Evolutionary conservation across 2,888 invertebrate genomes (phyloP), one percentile per base, ranked within the genome.

Genomic region (Catocala sponsa): DNA sequence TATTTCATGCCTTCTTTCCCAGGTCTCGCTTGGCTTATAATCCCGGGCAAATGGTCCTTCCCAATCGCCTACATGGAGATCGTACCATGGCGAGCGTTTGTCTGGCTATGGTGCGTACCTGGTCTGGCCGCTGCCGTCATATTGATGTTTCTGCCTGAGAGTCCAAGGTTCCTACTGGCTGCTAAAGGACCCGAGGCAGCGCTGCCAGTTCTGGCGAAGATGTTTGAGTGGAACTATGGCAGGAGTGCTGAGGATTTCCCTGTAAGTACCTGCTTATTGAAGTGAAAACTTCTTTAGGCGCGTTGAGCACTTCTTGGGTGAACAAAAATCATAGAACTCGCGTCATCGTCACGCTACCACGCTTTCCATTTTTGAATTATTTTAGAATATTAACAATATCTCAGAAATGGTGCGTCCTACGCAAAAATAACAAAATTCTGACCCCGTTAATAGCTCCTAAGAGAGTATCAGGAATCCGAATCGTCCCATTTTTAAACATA

Each of bases 31-130:
- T 96, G 96, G 95, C 77, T 95, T 0, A 95, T 97, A 25, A 95
- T 97, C 38, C 97, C 97, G 0, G 85, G 95, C 0, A 82, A 90
- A 49, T 90, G 95, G 86, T 91, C 95, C 0, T 83, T 94, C 44
- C 72, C 85, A 0, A 57, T 95, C 0, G 90, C 89, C 7, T 72
- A 78, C 5, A 78, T 97, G 59, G 81, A 85, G 0, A 95, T 96
- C 54, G 95, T 95, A n/a, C 97, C 97, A 0, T 98, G 98, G 98
- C 94, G 98, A 4, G 85, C 96, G 2, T 96, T 97, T 70, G 87
- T 98, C 7, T 95, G 97, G 65, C 81, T 96, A 0, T 95, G 97
- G 85, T 95, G 96, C 2, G 74, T 96, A 0, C 96, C 97, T 0
- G 96, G 96, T 43, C 66, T 97, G 5, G 68, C 96, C 0, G 96